Evolutionary conservation across 2,888 invertebrate species (phyloP), one percentile per base, ranked within the genome.

Genomic region (Salpingus planirostris): DNA sequence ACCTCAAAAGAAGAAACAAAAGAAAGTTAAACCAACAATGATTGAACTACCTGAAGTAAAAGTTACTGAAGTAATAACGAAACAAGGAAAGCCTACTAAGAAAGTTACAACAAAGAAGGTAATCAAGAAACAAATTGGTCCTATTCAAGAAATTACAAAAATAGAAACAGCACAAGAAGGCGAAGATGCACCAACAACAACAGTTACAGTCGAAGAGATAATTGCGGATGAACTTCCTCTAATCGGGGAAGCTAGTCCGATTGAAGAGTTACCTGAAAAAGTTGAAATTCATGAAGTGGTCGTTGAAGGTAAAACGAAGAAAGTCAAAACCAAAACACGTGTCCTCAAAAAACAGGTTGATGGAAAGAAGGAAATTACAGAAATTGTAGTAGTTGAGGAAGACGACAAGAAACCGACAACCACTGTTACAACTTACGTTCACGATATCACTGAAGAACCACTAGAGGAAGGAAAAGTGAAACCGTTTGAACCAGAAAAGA

Each of bases 131-230:
- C 47, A 50, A 21, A 50, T 46, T 2, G 54, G 53, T 15, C 55
- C 50, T 3, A 52, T 50, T 29, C 31, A 54, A 42, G 50, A 63
- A 52, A 37, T 48, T 11, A 49, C 51, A 13, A 64, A 65, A 54
- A 67, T 71, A 43, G 62, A 65, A 43, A 69, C 68, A 0, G 49
- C 66, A 21, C 65, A 68, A 41, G 67, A 68, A 54, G 67, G 67
- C 33, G 66, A 63, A 26, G 60, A 66, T 40, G 27, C 49, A 54
- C 49, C 53, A n/a, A 37, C 54, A 46, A 49, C 50, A 18, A 45
- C 52, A 36, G 51, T 57, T 38, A 50, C 53, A 42, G 42, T 49
- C 35, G 30, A 34, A 34, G 34, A 53, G 31, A 40, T 47, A 21
- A 24, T 38, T 11, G 26, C 23, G 13, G 52, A 49, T 30, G 45